Evolutionary conservation across 1,140 invertebrate genomes (phyloP), one percentile per base, ranked within the genome.

Genomic region (Panagrolaimus sp.): DNA sequence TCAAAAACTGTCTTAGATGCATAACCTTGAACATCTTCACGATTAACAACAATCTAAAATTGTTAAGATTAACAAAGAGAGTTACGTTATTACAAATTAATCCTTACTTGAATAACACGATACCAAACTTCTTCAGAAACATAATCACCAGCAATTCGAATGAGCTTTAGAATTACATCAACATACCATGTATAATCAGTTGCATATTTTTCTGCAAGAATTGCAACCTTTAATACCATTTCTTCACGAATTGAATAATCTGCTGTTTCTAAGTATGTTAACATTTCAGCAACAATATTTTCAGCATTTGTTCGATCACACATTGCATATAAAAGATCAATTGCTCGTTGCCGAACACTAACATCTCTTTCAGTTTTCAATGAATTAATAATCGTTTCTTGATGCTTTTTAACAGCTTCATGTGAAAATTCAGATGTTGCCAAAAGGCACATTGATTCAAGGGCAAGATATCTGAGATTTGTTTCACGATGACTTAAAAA

Each of bases 211-310:
- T 99, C 96, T 17, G 96, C 94, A 69, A 99, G 86, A 83, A 99
- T 99, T 38, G 96, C 96, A 68, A 99, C 95, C 87, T 99, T 99
- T 9, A 99, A 86, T 76, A 90, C 96, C 96, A 99, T 98, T 87
- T 99, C 96, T 86, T 99, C 96, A 77, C 96, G 88, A 79, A 99
- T 99, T 21, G 96, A 98, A 86, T 99, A 99, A 86, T 99, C 96
- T 43, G 96, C 96, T 15, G 94, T 96, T 87, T 99, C 96, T 69
- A 99, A 86, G 84, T 99, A 99, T 80, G 94, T 91, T 45, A 99
- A 87, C 96, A 99, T 99, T 86, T 99, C 96, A 84, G 95, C 92
- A 2, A 99, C 96, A 84, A 99, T 99, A 86, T 98, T 94, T 85
- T 97, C 95, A 14, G 96, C 93, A 86, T 99, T 99, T 67, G 91